phyloP scores from a whole-genome alignment of 2,113 vertebrate genomes.

The Sterrhoptilus dennistouni region DNA sequence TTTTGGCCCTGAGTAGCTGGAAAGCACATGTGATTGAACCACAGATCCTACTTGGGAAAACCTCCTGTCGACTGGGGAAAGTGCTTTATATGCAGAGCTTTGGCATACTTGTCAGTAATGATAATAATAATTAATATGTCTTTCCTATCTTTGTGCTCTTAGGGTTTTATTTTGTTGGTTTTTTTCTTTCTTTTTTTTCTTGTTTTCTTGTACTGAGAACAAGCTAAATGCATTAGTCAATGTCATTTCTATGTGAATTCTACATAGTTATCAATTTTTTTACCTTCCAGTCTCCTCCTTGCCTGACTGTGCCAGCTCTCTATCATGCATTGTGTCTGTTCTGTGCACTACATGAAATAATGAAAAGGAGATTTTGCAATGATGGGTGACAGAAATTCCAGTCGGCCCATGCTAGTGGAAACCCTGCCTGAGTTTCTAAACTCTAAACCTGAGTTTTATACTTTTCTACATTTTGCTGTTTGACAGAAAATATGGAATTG shows the following conservation, averaged over 20 bases:
- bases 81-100: neutral
- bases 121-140: slow-evolving; percentile 15
- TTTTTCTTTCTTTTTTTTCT: neutral
- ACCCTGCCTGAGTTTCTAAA: neutral
- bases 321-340: neutral
- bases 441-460: neutral
- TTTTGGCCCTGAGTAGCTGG: neutral
- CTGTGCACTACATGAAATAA: neutral
- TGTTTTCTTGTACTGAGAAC: neutral
- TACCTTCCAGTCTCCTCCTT: neutral
- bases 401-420: neutral
- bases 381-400: neutral
- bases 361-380: neutral
- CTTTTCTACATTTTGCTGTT: slow-evolving; percentile 9
- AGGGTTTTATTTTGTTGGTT: neutral
- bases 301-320: neutral
- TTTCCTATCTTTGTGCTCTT: neutral
- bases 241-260: neutral
- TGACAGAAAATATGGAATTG: slow-evolving; percentile 47
- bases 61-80: neutral
- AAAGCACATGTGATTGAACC: neutral
- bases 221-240: neutral
- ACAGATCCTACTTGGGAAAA: neutral
- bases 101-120: neutral
- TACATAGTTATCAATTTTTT: neutral